Evolutionary conservation across 2,113 vertebrate genomes (phyloP).

Genomic region (Ochotona curzoniae): DNA sequence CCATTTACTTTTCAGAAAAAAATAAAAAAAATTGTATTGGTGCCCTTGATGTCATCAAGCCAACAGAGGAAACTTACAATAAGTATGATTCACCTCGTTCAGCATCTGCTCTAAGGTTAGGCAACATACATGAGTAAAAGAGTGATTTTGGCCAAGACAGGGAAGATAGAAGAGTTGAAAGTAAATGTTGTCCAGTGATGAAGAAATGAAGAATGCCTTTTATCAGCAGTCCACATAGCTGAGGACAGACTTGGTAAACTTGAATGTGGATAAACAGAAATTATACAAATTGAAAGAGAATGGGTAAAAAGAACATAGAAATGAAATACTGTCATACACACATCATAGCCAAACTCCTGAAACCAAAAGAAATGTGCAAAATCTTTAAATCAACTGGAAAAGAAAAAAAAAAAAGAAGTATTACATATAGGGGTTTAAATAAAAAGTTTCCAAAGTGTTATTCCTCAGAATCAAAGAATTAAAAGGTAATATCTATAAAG

Average conservation of each 20-base stretch:
- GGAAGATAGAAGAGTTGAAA: background rate
- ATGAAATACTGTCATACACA: background rate
- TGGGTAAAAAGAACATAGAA: background rate
- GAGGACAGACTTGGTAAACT: background rate
- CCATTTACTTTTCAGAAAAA: background rate
- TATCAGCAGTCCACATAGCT: background rate
- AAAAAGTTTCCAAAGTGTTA: background rate
- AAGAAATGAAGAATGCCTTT: background rate
- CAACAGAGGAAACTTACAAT: background rate
- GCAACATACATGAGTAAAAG: background rate
- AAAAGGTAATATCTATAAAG: background rate
- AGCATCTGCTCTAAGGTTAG: background rate
- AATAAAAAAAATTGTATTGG: background rate
- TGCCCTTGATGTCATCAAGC: background rate
- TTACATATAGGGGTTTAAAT: background rate
- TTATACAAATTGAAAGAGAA: background rate
- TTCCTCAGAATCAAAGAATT: background rate
- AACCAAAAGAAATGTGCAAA: background rate
- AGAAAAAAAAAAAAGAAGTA: background rate
- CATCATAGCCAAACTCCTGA: background rate
- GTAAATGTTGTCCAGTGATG: background rate
- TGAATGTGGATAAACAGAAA: background rate
- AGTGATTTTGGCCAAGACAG: background rate
- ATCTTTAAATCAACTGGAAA: background rate
- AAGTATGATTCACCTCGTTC: background rate